Evolutionary conservation across 2,797 vertebrate genomes (phyloP).

Genomic region (Ctenopoma multispine): DNA sequence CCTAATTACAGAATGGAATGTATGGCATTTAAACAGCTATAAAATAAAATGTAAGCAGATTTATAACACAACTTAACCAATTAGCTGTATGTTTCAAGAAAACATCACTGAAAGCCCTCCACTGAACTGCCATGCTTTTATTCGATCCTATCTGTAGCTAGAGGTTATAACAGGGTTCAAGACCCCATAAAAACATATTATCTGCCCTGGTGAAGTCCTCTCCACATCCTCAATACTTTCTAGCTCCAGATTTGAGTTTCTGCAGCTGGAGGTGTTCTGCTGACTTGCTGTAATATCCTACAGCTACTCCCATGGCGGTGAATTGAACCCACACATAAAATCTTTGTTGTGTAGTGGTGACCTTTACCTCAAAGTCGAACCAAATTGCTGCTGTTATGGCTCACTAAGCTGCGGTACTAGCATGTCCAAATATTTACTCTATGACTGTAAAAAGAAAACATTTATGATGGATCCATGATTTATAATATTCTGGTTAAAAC

Average conservation of each 20-base stretch:
- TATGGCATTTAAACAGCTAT: background rate
- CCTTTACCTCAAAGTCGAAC: conserved; percentile 61
- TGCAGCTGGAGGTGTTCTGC: conserved; percentile 9
- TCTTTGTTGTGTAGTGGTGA: conserved; percentile 59
- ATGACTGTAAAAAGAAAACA: conserved; percentile 13
- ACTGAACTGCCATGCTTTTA: conserved; percentile 14
- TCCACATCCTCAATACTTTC: background rate
- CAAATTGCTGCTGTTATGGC: conserved; percentile 57
- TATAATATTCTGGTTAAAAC: too few relatives aligned
- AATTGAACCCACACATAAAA: conserved; percentile 48
- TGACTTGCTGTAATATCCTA: conserved; percentile 27
- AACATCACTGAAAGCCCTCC: conserved; percentile 8
- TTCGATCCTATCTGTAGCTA: conserved; percentile 11
- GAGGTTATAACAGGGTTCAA: conserved; percentile 8
- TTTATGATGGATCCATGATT: background rate
- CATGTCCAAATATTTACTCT: conserved; percentile 30
- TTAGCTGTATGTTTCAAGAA: background rate
- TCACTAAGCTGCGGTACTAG: conserved; percentile 40
- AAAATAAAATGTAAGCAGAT: background rate
- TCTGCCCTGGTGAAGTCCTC: conserved; percentile 10
- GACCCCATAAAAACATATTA: background rate
- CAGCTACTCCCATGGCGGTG: conserved; percentile 22
- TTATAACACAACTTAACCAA: background rate
- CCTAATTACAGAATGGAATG: background rate
- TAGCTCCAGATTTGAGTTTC: conserved; percentile 12